Evolutionary conservation across 30 jellyfish, hydroid and myxozoan genomes (phyloP), one percentile per base, ranked within the genome.

Genomic region (Aurelia sp.): DNA sequence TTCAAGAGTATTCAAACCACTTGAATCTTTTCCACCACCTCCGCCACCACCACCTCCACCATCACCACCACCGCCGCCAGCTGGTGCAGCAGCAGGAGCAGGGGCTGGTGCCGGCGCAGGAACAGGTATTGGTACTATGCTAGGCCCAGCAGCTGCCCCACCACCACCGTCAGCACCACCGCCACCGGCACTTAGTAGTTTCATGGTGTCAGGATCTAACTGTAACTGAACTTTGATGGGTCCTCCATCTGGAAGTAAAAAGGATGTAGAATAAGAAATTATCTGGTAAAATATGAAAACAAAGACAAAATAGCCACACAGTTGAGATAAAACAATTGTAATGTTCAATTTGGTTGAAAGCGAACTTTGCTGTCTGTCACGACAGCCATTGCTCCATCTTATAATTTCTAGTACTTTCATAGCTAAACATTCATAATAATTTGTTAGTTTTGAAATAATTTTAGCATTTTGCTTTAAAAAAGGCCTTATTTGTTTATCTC

Each of bases 171-270:
- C 97, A 60, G 63, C 97, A 38, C 92, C 97, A 35, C 90, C 96
- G 13, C 83, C 96, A 47, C 92, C 96, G 24, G 88, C 98, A 6
- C 98, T 97, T n/a, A 92, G 91, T 9, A 85, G 78, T 52, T 92
- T 92, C 92, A 92, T 44, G 27, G 98, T 95, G 80, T 92, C 98
- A 21, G 97, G 81, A 80, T 92, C 98, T 33, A 92, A 67, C 31
- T 91, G 90, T 48, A 92, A 84, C 69, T 86, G 97, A 4, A 92
- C 98, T 74, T 92, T 92, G 76, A 92, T 92, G 20, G 98, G 97
- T 69, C 89, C 98, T 35, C 51, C 93, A 16, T 10, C 44, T 40
- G 59, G 6, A 64, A 63, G n/a, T 13, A 4, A 51, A 51, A 52
- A 16, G 19, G 19, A 21, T 33, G 3, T n/a, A 27, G 22, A 1